Evolutionary conservation across 2,888 invertebrate species (phyloP), one percentile per base, ranked within the genome.

Genomic region (Mythimna vitellina): DNA sequence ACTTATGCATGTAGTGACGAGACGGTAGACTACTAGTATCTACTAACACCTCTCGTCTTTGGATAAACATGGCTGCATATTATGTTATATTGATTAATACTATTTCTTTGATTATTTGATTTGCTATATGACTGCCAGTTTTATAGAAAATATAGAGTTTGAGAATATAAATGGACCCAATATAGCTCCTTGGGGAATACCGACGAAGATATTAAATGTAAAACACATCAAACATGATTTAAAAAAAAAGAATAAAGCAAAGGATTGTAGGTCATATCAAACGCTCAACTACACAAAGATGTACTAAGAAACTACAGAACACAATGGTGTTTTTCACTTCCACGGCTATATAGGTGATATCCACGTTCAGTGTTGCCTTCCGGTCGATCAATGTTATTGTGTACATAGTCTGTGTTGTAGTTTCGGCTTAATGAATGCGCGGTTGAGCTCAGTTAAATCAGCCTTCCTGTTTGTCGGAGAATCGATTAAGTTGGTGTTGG

Each of bases 381-480:
- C 79, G 72, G 65, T 60, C 46, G 32, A 46, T 64, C 72, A 20
- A 66, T 81, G 69, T 73, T 81, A 80, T 80, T 77, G 72, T 77
- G 73, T 73, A 73, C 63, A 65, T 61, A 72, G 51, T 68, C 58
- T 62, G 66, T 66, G 49, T 76, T 72, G 68, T 66, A 81, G 63
- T 77, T 73, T 77, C 17, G 68, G 32, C 56, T 49, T 80, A 77
- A 81, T 81, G 73, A 81, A 81, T 81, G 77, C 56, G 60, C 64
- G 69, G 63, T 77, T 63, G 68, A 64, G 64, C 60, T 81, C 69
- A 49, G 81, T 73, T 77, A 69, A 77, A 80, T 64, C 73, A 69
- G 56, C 65, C 57, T 81, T 77, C 73, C 69, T 73, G 73, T 73
- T 73, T 61, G 80, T 61, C 25, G 53, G 56, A 73, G 62, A 69